A percentile compares a stretch with the other conserved stretches of the same genome.
Conservation (phyloP, 2,797 vertebrate genomes). For the Crocidura indochinensis region DNA sequence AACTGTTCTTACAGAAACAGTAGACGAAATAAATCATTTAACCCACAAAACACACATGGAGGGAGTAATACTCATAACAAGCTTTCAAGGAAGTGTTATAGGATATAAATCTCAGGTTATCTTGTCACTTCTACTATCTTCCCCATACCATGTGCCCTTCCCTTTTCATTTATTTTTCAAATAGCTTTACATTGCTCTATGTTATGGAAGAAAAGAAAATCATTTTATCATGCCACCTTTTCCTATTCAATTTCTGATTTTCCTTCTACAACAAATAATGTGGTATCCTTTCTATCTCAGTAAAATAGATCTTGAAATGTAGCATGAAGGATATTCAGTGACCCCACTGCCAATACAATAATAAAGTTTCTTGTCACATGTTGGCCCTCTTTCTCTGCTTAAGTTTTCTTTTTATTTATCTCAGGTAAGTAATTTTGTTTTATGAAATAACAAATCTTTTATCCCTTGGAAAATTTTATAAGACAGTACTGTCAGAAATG, state of each 20-base stretch:
- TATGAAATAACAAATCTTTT: constrained; percentile 64
- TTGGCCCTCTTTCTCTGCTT: constrained; percentile 15
- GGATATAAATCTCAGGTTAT: constrained; percentile 39
- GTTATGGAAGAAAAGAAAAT: constrained; percentile 19
- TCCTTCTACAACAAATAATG: constrained; percentile 19
- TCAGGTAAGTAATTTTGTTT: constrained; percentile 56
- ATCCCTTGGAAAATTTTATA: constrained; percentile 66
- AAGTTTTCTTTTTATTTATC: constrained; percentile 40
- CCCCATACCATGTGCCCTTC: neutral
- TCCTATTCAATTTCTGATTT: constrained; percentile 53
- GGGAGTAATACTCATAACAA: neutral
- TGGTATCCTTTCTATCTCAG: neutral
- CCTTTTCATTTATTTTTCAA: constrained; percentile 44
- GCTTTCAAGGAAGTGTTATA: constrained; percentile 38
- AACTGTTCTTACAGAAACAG: constrained; percentile 46
- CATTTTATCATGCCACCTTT: constrained; percentile 36
- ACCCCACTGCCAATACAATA: constrained; percentile 10
- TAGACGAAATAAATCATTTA: constrained; percentile 24
- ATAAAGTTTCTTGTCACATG: neutral
- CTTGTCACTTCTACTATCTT: constrained; percentile 9
- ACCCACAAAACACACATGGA: neutral
- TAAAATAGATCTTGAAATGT: constrained; percentile 49
- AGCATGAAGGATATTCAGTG: neutral
- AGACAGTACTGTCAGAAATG: constrained; percentile 72
- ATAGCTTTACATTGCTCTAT: constrained; percentile 14